Evolutionary conservation across 2,888 invertebrate species (phyloP), one percentile per base, ranked within the genome.

Genomic region (Ditula angustiorana): DNA sequence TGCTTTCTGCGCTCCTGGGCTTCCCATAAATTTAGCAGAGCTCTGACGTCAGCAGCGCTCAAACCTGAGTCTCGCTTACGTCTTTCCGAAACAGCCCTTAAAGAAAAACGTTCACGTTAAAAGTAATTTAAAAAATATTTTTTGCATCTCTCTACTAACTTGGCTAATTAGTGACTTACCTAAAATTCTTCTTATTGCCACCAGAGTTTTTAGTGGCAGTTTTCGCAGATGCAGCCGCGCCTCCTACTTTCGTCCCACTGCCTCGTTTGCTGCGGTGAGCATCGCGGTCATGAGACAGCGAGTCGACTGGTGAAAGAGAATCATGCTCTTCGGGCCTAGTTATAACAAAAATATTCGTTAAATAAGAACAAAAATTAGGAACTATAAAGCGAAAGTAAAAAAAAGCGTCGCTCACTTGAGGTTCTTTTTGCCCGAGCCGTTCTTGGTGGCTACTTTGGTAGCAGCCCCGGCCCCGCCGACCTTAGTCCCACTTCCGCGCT

Each of bases 31-130:
- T 93, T 93, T 19, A 95, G 85, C 5, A 95, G 86, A 52, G 94
- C 93, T 60, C 95, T 86, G 23, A 95, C 93, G 73, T 95, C 95
- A 73, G 95, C 94, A 0, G 94, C 94, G 69, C 94, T 94, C 46
- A 95, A 85, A 37, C 94, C 94, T 35, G 94, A 93, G 73, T 95
- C 94, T 66, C 95, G 87, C 80, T 95, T 95, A 72, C 93, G 92
- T 58, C 95, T 92, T 69, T 92, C 91, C 55, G 89, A 87, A 72
- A 88, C 83, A 58, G 91, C 85, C 78, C 92, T 72, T 21, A 88
- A 78, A 70, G 68, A 68, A 67, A 74, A 69, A 69, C 8, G 62
- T 61, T 19, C 69, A 60, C 46, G 47, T 28, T 21, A 28, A 24
- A 16, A 33, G 23, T 13, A 28, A 19, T 37, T 33, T 10, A 0